A percentile compares a stretch with the other conserved stretches of the same genome.
Evolutionary conservation across 1,140 invertebrate species (phyloP).

Genomic region (Leptinotarsa texana): DNA sequence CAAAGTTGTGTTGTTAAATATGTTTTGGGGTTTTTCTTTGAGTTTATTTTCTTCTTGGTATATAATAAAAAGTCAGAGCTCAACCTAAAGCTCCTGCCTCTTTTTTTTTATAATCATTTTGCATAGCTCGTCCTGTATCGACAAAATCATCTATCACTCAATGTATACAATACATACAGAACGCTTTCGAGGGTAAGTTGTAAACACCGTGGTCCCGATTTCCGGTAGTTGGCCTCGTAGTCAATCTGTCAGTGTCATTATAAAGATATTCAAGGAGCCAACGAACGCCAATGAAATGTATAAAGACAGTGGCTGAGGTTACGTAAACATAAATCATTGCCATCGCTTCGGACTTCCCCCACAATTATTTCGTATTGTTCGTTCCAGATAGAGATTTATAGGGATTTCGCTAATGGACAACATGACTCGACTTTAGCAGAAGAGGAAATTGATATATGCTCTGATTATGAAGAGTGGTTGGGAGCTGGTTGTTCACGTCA

Average conservation of each 20-base stretch:
- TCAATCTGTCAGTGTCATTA: constrained; percentile 27
- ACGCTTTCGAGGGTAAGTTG: constrained; percentile 7
- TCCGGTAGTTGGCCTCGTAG: constrained; percentile 18
- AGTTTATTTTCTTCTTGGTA: no score
- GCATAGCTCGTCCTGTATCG: not conserved
- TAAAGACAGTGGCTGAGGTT: constrained; percentile 29
- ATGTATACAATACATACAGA: not conserved
- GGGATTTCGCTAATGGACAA: constrained; percentile 18
- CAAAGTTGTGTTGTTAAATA: no score
- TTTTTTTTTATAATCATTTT: not conserved
- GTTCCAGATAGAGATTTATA: constrained; percentile 24
- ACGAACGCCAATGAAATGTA: constrained; percentile 27
- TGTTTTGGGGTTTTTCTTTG: no score
- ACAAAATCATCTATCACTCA: constrained; percentile 1
- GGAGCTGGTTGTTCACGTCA: no score
- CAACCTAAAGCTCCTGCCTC: no score
- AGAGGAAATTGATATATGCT: constrained; percentile 6
- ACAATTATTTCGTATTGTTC: constrained; percentile 29
- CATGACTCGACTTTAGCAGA: constrained; percentile 11
- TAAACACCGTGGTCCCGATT: constrained; percentile 23
- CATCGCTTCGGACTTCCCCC: constrained; percentile 22
- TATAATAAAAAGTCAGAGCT: no score
- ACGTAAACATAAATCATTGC: constrained; percentile 26
- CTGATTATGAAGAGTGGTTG: not conserved
- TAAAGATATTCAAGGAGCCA: constrained; percentile 27